phyloP scores from a whole-genome alignment of 2,888 invertebrate species.

The Drosophila nr. medialis region DNA sequence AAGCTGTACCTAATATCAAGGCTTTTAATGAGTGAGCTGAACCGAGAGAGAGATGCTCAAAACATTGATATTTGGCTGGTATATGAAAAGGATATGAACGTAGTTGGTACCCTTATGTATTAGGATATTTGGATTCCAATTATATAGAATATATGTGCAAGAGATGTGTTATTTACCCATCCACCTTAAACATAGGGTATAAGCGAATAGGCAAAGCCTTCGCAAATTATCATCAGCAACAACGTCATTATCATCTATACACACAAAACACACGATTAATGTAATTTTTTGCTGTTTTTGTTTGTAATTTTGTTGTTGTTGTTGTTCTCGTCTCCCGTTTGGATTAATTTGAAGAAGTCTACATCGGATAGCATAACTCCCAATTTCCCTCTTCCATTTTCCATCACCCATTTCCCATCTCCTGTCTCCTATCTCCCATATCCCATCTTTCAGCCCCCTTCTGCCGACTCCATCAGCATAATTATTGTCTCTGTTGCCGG shows the following conservation, averaged over 20 bases:
- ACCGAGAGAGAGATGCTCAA: not conserved
- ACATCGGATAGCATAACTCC: not conserved
- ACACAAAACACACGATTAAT: constrained; percentile 63
- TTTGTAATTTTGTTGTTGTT: constrained; percentile 34
- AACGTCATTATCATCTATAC: constrained; percentile 29
- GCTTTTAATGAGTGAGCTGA: not conserved
- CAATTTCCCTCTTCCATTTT: not conserved
- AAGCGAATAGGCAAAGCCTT: constrained; percentile 23
- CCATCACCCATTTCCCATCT: constrained; percentile 1
- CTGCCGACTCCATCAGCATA: constrained; percentile 32
- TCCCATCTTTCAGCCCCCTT: constrained; percentile 3
- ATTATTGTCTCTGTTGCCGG: constrained; percentile 47
- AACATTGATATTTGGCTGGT: not conserved
- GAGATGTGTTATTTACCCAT: not conserved
- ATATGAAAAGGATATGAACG: not conserved
- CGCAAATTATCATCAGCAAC: constrained; percentile 49
- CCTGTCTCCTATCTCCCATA: not conserved
- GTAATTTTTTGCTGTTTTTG: constrained; percentile 64
- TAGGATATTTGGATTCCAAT: not conserved
- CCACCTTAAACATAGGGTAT: constrained; percentile 12
- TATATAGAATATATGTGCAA: not conserved
- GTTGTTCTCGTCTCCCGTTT: constrained; percentile 68
- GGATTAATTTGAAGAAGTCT: constrained; percentile 78
- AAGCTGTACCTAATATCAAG: not conserved
- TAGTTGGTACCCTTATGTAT: not conserved